These are phyloP conservation scores for Drosophila sp. DNA, from an alignment of 1,140 invertebrate species.

Conservation along the genomic window DNA sequence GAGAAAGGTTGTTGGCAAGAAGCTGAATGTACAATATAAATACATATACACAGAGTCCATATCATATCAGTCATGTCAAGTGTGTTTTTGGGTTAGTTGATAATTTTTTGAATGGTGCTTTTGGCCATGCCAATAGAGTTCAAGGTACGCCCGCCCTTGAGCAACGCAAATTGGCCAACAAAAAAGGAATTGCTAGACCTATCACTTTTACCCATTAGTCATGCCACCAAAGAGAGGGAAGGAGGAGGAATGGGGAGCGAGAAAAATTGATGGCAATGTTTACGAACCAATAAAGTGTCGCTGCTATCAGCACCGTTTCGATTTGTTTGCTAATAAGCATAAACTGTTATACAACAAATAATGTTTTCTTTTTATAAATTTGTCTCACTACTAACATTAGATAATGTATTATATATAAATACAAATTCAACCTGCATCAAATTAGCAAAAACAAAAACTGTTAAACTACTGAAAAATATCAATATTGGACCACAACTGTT, in stretches of 20 bases:
- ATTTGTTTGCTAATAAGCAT: not conserved
- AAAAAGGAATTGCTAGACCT: not conserved
- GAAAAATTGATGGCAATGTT: not conserved
- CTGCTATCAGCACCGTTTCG: not conserved
- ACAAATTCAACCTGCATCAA: no score
- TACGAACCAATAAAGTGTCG: not conserved
- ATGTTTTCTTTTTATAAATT: no score
- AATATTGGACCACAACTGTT: no score
- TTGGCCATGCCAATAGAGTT: slow-evolving; percentile 22
- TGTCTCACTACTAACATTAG: no score
- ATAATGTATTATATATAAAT: no score
- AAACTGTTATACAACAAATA: not conserved
- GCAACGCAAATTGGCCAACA: not conserved
- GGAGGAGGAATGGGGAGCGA: not conserved
- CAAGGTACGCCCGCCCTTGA: slow-evolving; percentile 34
- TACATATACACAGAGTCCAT: slow-evolving; percentile 9
- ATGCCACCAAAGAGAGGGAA: not conserved
- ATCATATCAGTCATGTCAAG: slow-evolving; percentile 50
- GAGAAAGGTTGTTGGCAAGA: slow-evolving; percentile 10
- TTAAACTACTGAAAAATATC: no score
- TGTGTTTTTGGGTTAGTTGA: slow-evolving; percentile 40
- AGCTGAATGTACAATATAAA: not conserved
- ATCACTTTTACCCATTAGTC: slow-evolving; percentile 3
- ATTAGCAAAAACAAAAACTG: no score
- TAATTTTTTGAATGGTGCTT: not conserved